Evolutionary conservation across 2,113 vertebrate genomes (phyloP), one percentile per base, ranked within the genome.

Genomic region (Spheniscus mendiculus): DNA sequence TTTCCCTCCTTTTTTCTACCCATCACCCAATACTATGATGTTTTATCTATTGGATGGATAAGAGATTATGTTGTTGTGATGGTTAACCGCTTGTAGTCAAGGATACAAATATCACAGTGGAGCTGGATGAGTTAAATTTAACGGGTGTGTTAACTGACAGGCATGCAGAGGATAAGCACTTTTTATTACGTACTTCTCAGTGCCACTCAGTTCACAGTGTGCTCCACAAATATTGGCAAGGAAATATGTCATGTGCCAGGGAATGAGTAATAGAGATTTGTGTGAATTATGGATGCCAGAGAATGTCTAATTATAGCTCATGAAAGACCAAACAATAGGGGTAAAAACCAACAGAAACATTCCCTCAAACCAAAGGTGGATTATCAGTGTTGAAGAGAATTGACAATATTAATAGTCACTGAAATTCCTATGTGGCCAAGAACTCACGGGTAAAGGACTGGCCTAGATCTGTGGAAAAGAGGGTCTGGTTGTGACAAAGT

Each of bases 261-360:
- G 79, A 90, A 96, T 96, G 93, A 97, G 88, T 97, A 97, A 97
- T 66, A 80, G 82, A 94, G 85, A 77, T 94, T 95, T 92, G 78
- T 88, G 92, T 78, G 90, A 92, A 76, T 78, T 89, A 74, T 80
- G 87, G 70, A 79, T 97, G 96, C 89, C 91, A 93, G 72, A 38
- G 62, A 73, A 58, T 49, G 62, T 87, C 94, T 97, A 96, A 95
- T 94, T 96, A 97, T 96, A 97, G 70, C 81, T 85, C 45, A 49
- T 50, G 81, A 85, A 96, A 89, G 87, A 76, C 53, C 29, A 96
- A 70, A 91, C 62, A 95, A 80, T 72, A 72, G 58, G 73, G 42
- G 14, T 71, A 70, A 95, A 87, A 94, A 87, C 2, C 69, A 91
- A 61, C 30, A 85, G 50, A 90, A 89, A 77, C 27, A 69, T 83